Percentiles rank a stretch among this genome's conserved stretches.
phyloP scores from a whole-genome alignment of 2,113 vertebrate genomes.

The Bos taurus region DNA sequence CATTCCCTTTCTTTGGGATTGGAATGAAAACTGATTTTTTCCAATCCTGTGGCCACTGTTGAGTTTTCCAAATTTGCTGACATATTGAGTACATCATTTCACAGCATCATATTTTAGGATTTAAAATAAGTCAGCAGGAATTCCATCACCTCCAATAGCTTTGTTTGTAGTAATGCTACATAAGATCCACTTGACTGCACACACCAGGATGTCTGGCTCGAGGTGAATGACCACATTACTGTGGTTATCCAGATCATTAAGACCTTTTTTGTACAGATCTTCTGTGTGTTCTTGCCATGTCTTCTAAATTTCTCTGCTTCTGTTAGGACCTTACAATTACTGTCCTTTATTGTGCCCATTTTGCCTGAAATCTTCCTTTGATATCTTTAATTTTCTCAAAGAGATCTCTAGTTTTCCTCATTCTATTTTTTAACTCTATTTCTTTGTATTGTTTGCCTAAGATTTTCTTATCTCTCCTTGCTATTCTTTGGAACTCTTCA shows the following conservation, averaged over 20 bases:
- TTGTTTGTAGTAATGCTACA: not conserved
- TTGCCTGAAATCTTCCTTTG: not conserved
- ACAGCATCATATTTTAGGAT: not conserved
- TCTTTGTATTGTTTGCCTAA: not conserved
- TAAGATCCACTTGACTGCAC: not conserved
- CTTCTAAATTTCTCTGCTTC: not conserved
- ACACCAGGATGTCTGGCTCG: not conserved
- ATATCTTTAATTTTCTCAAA: not conserved
- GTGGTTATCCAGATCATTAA: not conserved
- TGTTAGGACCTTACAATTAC: not conserved
- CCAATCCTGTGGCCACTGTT: not conserved
- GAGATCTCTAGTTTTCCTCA: not conserved
- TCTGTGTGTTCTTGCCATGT: not conserved
- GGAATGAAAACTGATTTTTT: not conserved
- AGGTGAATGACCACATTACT: not conserved
- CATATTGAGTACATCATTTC: not conserved
- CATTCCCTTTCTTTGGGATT: not conserved
- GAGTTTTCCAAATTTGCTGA: not conserved
- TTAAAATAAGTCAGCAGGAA: not conserved
- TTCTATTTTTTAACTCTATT: not conserved
- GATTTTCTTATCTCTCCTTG: not conserved
- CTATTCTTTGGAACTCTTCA: not conserved
- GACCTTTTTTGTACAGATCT: not conserved
- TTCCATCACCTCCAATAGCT: not conserved
- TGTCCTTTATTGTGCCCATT: not conserved